These are phyloP conservation scores for Boulengeromyrus knoepffleri DNA, from an alignment of 2,113 vertebrate genomes.

Conservation along the genomic window DNA sequence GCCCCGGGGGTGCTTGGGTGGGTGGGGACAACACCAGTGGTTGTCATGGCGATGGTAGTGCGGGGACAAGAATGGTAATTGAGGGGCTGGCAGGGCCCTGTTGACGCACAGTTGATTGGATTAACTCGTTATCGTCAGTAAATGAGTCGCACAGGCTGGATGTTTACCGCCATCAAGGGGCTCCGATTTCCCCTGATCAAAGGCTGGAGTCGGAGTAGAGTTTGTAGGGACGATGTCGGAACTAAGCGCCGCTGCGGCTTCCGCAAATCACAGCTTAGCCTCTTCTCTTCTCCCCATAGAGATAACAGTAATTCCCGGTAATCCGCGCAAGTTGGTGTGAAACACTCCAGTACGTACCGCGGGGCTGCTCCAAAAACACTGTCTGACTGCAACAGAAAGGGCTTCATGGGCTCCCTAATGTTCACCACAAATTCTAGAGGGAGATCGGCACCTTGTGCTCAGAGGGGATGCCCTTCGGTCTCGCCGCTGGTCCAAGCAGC, in stretches of 20 bases:
- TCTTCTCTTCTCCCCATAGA: constrained; percentile 5
- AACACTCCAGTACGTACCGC: not conserved
- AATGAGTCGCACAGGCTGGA: constrained; percentile 8
- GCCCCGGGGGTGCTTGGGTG: not conserved
- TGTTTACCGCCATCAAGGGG: constrained; percentile 16
- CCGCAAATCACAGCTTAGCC: constrained; percentile 13
- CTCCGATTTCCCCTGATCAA: constrained; percentile 12
- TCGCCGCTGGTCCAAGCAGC: not conserved
- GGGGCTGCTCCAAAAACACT: not conserved
- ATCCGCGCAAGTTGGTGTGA: constrained; percentile 16
- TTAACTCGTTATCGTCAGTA: constrained; percentile 21
- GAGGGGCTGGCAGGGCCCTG: constrained; percentile 12
- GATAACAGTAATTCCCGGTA: constrained; percentile 21
- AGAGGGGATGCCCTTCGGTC: not conserved
- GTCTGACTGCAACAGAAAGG: not conserved
- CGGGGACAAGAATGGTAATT: constrained; percentile 6
- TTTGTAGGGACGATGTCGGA: constrained; percentile 4
- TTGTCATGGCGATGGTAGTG: constrained; percentile 12
- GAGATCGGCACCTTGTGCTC: not conserved
- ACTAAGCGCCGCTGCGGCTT: not conserved
- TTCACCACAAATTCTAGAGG: not conserved
- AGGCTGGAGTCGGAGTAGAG: constrained; percentile 7
- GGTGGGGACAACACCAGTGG: not conserved
- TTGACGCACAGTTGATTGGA: constrained; percentile 8
- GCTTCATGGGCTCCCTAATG: not conserved